Evolutionary conservation across 2,888 invertebrate species (phyloP), one percentile per base, ranked within the genome.

Genomic region (Theodoxus fluviatilis): DNA sequence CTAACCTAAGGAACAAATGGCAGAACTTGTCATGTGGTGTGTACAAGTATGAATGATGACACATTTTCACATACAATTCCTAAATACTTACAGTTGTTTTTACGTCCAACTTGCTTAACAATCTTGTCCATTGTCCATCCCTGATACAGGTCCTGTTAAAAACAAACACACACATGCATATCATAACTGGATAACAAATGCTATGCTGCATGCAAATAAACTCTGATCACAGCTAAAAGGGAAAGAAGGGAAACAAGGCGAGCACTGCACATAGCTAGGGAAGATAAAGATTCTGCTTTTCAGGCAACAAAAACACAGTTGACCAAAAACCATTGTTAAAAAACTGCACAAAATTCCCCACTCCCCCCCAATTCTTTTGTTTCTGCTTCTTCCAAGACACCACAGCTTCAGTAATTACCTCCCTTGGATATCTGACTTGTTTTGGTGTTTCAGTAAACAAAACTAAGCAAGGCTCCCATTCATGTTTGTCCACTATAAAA

Each of bases 91-190:
- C 99, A 99, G 88, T 99, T 99, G 87, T 97, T 99, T 84, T 95
- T 96, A 69, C 93, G 91, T 0, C 94, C 86, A 71, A 89, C 90
- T 84, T 90, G 87, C 76, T 89, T 85, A 0, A 99, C 99, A 86
- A 99, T 98, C 82, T 94, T 94, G 89, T 99, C 99, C 87, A 88
- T 87, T 6, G 98, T 98, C 99, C 99, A 99, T 0, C 98, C 98
- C n/a, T n/a, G n/a, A 89, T 98, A 99, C 3, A 99, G 89, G 80
- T 98, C 96, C 89, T 89, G 70, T 25, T 76, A 75, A 38, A 57
- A 18, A 37, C 7, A 38, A 49, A 71, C 6, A 2, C 33, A 22
- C 3, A 7, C 12, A 12, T 12, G n/a, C n/a, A n/a, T n/a, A n/a
- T n/a, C n/a, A n/a, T n/a, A n/a, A n/a, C n/a, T n/a, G n/a, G 4